Base-by-base conservation (phyloP, 2,888 invertebrate genomes). In the Ganaspis brasiliensis region DNA sequence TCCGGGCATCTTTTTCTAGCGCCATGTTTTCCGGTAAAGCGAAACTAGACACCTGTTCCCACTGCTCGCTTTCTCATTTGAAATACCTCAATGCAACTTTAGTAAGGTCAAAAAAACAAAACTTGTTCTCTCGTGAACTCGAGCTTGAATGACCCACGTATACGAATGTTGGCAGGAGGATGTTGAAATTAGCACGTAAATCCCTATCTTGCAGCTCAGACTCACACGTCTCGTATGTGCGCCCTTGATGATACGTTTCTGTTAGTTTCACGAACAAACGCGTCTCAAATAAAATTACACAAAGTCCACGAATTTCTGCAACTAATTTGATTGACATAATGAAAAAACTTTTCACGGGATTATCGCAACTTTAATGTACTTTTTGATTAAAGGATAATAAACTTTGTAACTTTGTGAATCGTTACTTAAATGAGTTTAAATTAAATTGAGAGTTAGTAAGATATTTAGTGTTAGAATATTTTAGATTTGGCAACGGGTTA, bases 171-270 rank as follows among this genome's bases (percentile, higher is more conserved):
- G 40, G 21, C 63, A 21, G 12, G 40, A 21, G 40, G 63, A 63
- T 67, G 63, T 67, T 24, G 63, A 67, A 67, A 67, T 67, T 67
- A 67, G 63, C 63, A 67, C 63, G 63, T 67, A 24, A 67, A 67
- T 67, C 63, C 63, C 63, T 45, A 67, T 67, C 40, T 67, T 24
- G 37, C 40, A 12, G 12, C 63, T 40, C 79, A 80, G 77, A 77
- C 71, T 79, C 77, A 73, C 73, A 77, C 70, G 56, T 67, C 76
- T 57, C 71, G 71, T n/a, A n/a, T 59, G 73, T 61, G 77, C 73
- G 72, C 75, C 40, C 63, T 45, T 67, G 24, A 67, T n/a, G 45
- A 67, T 67, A 40, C 63, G 63, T 45, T 67, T 67, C 63, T 14
- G 63, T 67, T 67, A 67, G 63, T 45, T 67, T 40, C 63, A 67